These are phyloP conservation scores for Ochropleura leucogaster DNA, from an alignment of 2,888 invertebrate species.

Conservation along the genomic window DNA sequence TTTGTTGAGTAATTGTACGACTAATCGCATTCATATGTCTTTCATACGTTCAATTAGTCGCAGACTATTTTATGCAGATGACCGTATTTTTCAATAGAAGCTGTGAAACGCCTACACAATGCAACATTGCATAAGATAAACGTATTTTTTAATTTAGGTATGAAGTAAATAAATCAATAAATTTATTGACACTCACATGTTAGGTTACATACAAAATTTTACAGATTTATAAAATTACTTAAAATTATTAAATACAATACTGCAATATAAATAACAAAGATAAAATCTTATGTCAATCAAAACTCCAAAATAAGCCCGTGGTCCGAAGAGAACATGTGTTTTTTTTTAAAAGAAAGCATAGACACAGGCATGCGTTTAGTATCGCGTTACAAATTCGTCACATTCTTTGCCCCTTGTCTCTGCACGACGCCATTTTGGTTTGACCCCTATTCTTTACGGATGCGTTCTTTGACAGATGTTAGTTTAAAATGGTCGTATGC, in stretches of 20 bases:
- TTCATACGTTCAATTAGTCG: conserved; percentile 55
- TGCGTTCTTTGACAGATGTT: conserved; percentile 52
- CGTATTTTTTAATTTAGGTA: conserved; percentile 4
- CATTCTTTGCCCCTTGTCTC: conserved; percentile 70
- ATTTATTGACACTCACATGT: no score
- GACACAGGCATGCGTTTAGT: conserved; percentile 78
- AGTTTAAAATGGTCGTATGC: conserved; percentile 60
- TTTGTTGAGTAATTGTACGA: conserved; percentile 62
- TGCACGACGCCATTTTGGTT: conserved; percentile 52
- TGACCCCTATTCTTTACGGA: conserved; percentile 57
- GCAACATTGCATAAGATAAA: conserved; percentile 26
- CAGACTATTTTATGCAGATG: conserved; percentile 43
- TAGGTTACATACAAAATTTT: not conserved
- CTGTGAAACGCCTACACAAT: conserved; percentile 30
- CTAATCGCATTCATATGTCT: conserved; percentile 57
- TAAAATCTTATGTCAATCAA: conserved; percentile 60
- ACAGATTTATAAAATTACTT: conserved; percentile 9
- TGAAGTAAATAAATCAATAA: not conserved
- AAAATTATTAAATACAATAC: not conserved
- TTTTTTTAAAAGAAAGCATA: conserved; percentile 78
- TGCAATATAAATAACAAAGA: conserved; percentile 59
- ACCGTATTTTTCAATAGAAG: conserved; percentile 37
- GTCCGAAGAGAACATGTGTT: conserved; percentile 73
- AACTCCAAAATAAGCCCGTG: conserved; percentile 61
- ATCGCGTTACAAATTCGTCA: conserved; percentile 83